Evolutionary conservation across 2,888 invertebrate genomes (phyloP).

Genomic region (Polietes domitor): DNA sequence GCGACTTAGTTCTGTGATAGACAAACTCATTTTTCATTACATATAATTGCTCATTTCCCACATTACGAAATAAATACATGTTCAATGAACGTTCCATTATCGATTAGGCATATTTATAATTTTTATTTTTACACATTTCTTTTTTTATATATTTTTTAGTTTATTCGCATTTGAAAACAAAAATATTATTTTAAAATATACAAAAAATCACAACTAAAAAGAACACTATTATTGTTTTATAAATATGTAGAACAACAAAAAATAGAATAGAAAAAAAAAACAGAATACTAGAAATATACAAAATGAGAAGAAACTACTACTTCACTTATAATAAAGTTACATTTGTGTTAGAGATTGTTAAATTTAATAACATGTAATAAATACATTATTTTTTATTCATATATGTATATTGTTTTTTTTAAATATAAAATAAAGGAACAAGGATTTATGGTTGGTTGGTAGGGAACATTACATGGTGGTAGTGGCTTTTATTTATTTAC

Average conservation of each 20-base stretch:
- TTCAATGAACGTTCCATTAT: slow-evolving; percentile 1
- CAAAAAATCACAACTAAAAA: slow-evolving; percentile 35
- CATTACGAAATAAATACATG: neutral
- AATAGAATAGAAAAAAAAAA: neutral
- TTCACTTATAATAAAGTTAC: neutral
- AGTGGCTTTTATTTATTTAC: neutral
- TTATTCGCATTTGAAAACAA: slow-evolving; percentile 28
- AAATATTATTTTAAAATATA: slow-evolving; percentile 26
- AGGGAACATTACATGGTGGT: neutral
- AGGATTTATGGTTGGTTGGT: neutral
- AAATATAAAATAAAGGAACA: slow-evolving; percentile 17
- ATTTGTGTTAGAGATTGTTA: neutral
- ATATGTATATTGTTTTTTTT: neutral
- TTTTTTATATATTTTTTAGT: slow-evolving; percentile 25
- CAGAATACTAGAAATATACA: neutral
- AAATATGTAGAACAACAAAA: neutral
- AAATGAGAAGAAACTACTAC: neutral
- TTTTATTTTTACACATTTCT: slow-evolving; percentile 37
- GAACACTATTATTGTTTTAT: neutral
- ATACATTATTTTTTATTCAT: neutral
- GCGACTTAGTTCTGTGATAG: too few relatives aligned
- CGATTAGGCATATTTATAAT: slow-evolving; percentile 10
- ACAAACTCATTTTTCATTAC: too few relatives aligned
- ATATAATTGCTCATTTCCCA: too few relatives aligned
- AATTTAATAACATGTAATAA: neutral